phyloP scores from a whole-genome alignment of 2,113 vertebrate genomes.

The Opisthocomus hoazin region DNA sequence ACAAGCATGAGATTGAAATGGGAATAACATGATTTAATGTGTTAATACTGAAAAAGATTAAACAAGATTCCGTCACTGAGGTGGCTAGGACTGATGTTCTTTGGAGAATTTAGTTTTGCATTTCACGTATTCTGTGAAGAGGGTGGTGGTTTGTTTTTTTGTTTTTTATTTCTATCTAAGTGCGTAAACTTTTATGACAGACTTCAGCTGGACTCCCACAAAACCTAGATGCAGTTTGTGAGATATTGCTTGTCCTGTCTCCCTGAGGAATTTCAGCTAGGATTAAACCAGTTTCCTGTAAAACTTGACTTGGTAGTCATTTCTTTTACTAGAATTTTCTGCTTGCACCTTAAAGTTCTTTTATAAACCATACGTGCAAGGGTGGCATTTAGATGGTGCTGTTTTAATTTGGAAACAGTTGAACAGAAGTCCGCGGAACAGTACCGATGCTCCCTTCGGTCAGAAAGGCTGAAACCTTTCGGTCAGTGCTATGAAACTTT shows the following conservation, averaged over 20 bases:
- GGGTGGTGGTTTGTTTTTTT: too few species aligned
- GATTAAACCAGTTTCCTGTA: neutral
- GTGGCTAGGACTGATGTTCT: neutral
- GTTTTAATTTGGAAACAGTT: neutral
- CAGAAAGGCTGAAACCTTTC: neutral
- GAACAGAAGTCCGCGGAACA: neutral
- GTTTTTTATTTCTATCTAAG: neutral
- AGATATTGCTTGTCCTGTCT: neutral
- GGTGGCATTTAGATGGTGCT: neutral
- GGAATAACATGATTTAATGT: neutral
- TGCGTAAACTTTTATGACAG: neutral
- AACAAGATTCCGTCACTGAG: neutral
- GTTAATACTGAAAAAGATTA: neutral
- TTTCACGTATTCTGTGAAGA: neutral
- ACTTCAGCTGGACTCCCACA: neutral
- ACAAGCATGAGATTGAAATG: neutral
- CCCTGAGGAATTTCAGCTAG: neutral
- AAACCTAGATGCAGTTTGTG: neutral
- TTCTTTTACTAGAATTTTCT: neutral
- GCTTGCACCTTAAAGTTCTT: neutral
- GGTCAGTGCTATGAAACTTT: neutral
- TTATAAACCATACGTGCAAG: neutral
- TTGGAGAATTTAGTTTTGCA: neutral
- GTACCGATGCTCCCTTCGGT: accelerated
- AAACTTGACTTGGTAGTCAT: neutral